Conservation (phyloP, 2,888 invertebrate genomes). For the Hipparchia sbordonii region DNA sequence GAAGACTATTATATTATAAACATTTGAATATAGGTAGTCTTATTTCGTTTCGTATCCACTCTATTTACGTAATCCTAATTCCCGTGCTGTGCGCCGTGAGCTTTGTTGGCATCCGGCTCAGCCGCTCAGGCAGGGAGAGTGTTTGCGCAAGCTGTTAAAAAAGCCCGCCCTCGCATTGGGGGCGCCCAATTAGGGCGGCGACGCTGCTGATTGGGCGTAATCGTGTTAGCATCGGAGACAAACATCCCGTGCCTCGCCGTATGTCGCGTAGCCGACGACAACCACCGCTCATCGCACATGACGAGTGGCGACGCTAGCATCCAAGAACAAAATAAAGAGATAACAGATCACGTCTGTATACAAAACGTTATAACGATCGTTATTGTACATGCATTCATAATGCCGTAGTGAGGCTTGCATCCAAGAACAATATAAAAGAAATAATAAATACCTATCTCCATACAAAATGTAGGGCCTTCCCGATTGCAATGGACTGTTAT, state of each 20-base stretch:
- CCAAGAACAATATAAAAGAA: no score
- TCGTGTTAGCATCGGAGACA: conserved; percentile 79
- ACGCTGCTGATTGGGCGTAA: conserved; percentile 80
- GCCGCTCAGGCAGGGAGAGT: conserved; percentile 42
- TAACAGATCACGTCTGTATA: background rate
- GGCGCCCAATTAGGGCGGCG: conserved; percentile 79
- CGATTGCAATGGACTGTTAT: no score
- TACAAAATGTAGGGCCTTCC: no score
- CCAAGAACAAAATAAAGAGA: background rate
- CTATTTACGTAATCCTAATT: conserved; percentile 27
- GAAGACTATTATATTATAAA: no score
- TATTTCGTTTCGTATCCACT: conserved; percentile 17
- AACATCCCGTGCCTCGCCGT: conserved; percentile 51
- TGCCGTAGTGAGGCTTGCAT: no score
- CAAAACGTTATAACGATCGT: no score
- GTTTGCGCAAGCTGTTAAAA: conserved; percentile 79
- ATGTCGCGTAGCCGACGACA: conserved; percentile 22
- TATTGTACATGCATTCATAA: no score
- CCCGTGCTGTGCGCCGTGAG: conserved; percentile 21
- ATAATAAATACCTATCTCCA: no score
- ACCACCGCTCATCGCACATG: background rate
- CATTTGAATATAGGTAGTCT: background rate
- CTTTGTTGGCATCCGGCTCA: conserved; percentile 36
- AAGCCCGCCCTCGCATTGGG: conserved; percentile 74
- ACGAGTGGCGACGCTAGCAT: background rate